Evolutionary conservation across 2,113 vertebrate species (phyloP).

Genomic region (Tautogolabrus adspersus): DNA sequence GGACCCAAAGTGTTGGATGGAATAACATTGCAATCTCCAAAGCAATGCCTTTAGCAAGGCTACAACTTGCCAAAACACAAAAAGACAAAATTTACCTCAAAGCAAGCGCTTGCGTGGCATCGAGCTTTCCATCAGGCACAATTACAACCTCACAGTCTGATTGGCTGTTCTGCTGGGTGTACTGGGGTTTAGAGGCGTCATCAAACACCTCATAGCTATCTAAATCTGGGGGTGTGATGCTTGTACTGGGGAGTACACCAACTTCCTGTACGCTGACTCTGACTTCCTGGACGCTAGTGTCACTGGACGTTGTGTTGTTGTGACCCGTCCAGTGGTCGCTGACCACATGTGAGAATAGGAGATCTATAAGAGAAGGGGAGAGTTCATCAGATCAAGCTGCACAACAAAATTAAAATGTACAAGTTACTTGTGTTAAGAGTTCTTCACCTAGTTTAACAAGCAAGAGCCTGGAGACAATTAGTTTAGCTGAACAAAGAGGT

Average conservation of each 20-base stretch:
- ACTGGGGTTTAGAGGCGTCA: slow-evolving; percentile 69
- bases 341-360: slow-evolving; percentile 86
- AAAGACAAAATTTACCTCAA: slow-evolving; percentile 73
- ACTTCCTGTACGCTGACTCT: slow-evolving; percentile 78
- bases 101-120: slow-evolving; percentile 68
- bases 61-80: too few species aligned
- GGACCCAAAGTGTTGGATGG: too few species aligned
- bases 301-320: slow-evolving; percentile 68
- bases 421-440: background rate
- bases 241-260: slow-evolving; percentile 77
- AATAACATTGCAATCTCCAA: too few species aligned
- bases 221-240: slow-evolving; percentile 47
- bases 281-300: slow-evolving; percentile 78
- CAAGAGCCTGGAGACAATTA: background rate
- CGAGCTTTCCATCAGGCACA: slow-evolving; percentile 70
- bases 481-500: background rate
- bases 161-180: slow-evolving; percentile 71
- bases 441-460: background rate
- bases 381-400: slow-evolving; percentile 73
- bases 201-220: slow-evolving; percentile 53
- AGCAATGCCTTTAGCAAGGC: too few species aligned
- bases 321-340: slow-evolving; percentile 87
- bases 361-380: slow-evolving; percentile 84
- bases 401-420: slow-evolving; percentile 31
- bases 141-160: slow-evolving; percentile 72